Evolutionary conservation across 2,888 invertebrate species (phyloP), one percentile per base, ranked within the genome.

Genomic region (Cerastis leucographa): DNA sequence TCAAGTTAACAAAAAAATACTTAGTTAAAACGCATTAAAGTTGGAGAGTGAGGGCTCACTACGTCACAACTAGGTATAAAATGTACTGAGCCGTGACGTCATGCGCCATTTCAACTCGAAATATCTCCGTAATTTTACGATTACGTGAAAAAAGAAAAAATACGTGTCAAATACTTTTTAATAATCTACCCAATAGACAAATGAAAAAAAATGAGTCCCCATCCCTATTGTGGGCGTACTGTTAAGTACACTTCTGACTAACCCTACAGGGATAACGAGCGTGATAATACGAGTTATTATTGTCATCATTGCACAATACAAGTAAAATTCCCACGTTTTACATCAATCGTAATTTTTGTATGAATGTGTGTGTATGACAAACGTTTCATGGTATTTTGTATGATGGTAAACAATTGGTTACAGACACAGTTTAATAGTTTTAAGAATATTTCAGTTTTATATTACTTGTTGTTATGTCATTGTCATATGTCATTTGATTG

Each of bases 241-340:
- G 9, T 51, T 22, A 22, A 9, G 9, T 9, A 51, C 22, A 3
- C 22, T 22, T 51, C 51, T 51, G 14, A n/a, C 25, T 25, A 56
- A 25, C 56, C 56, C 56, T 25, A 14, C 25, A 14, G 0, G 7
- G 7, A 14, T 56, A 14, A 14, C 12, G 14, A 7, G 25, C 25
- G 25, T 56, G 12, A 25, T 54, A 22, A 14, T 25, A 12, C 12
- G 25, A 17, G 59, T 19, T 49, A 49, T 9, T 59, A 59, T 19
- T 61, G 35, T 19, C 17, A 59, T 29, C 8, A 56, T 75, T 76
- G 5, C 76, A 76, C 54, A 82, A 67, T 56, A 64, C 14, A 11
- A 6, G 12, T 35, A 44, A 49, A 44, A 2, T 82, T 79, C 79
- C 68, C 79, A 79, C 79, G 83, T 25, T 79, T 59, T 35, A 59